A percentile compares a stretch with the other conserved stretches of the same genome.
These are phyloP conservation scores for Misgurnus anguillicaudatus DNA, from an alignment of 2,113 vertebrate species.

Conservation along the genomic window DNA sequence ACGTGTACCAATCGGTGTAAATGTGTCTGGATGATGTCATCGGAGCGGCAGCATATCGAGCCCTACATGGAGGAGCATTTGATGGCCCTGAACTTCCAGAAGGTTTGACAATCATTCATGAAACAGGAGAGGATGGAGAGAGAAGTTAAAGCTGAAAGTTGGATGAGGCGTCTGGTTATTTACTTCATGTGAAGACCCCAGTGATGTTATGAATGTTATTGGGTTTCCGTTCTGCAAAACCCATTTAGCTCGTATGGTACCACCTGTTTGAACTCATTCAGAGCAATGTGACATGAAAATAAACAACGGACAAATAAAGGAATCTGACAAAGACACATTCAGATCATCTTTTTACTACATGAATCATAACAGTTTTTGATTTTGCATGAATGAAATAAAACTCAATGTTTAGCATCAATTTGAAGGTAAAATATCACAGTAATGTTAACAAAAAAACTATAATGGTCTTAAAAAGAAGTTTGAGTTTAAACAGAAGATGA, in stretches of 20 bases:
- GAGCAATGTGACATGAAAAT: background rate
- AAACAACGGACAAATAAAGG: background rate
- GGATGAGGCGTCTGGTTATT: constrained; percentile 6
- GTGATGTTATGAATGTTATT: constrained; percentile 21
- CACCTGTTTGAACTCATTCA: background rate
- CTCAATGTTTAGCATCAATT: no score
- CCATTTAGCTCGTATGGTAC: constrained; percentile 22
- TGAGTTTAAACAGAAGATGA: no score
- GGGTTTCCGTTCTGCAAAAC: constrained; percentile 42
- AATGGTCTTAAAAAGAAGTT: no score
- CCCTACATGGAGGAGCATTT: constrained; percentile 19
- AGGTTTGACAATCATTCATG: constrained; percentile 1
- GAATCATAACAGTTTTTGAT: no score
- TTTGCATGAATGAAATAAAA: background rate
- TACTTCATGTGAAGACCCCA: background rate
- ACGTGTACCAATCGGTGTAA: background rate
- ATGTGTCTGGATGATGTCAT: background rate
- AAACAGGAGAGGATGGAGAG: constrained; percentile 47
- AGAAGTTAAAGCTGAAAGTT: constrained; percentile 25
- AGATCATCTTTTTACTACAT: background rate
- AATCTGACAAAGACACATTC: background rate
- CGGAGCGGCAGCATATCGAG: background rate
- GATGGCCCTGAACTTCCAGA: background rate
- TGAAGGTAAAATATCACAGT: no score
- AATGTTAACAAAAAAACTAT: no score